Evolutionary conservation across 2,113 vertebrate species (phyloP).

Genomic region (Thunnus maccoyii): DNA sequence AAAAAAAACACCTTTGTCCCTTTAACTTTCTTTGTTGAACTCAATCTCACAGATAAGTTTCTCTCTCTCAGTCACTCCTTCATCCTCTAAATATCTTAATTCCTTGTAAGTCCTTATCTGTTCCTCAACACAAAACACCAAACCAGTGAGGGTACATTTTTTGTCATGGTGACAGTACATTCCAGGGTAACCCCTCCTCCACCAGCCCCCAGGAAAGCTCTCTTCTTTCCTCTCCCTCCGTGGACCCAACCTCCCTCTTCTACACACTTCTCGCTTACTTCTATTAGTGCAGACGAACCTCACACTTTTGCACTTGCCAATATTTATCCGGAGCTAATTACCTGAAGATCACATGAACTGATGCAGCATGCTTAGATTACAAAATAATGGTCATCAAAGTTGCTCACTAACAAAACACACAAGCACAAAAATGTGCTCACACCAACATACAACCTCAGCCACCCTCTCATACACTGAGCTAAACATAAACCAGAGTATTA

Average conservation of each 20-base stretch:
- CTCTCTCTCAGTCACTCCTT: background rate
- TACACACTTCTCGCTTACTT: background rate
- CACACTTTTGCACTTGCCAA: background rate
- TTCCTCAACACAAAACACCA: constrained; percentile 32
- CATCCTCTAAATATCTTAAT: constrained; percentile 26
- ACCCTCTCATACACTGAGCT: constrained; percentile 36
- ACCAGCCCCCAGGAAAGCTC: background rate
- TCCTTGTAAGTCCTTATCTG: constrained; percentile 41
- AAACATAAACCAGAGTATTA: constrained; percentile 43
- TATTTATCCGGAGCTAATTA: background rate
- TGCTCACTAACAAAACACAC: constrained; percentile 19
- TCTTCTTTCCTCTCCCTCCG: background rate
- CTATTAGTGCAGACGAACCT: background rate
- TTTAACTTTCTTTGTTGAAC: constrained; percentile 20
- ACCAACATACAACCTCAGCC: constrained; percentile 41
- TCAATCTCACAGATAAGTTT: background rate
- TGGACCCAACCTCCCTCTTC: constrained; percentile 9
- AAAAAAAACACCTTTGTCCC: background rate
- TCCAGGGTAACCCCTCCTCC: constrained; percentile 58
- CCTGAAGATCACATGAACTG: background rate
- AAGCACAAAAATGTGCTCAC: constrained; percentile 17
- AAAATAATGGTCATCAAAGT: background rate
- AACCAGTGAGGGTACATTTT: constrained; percentile 74
- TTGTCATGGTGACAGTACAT: constrained; percentile 49
- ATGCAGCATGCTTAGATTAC: background rate